Percentiles rank a stretch among this genome's conserved stretches.
Evolutionary conservation across 2,888 invertebrate genomes (phyloP).

Genomic region (Laspeyria flexula): DNA sequence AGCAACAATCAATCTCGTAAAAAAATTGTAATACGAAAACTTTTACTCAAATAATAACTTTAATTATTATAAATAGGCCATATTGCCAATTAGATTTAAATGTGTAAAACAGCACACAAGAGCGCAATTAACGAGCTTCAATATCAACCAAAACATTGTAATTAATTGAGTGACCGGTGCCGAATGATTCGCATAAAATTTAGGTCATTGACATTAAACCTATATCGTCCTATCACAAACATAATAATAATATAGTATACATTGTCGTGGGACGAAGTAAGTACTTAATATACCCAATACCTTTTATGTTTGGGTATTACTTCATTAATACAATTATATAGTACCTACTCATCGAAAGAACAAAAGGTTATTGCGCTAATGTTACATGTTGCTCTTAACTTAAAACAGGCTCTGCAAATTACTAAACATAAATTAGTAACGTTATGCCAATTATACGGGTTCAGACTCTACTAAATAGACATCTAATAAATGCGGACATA

Average conservation of each 20-base stretch:
- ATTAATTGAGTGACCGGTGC: neutral
- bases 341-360: neutral
- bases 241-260: too few species aligned
- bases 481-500: too few species aligned
- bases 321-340: neutral
- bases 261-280: too few species aligned
- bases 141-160: neutral
- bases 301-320: neutral
- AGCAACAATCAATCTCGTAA: too few species aligned
- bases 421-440: neutral
- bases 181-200: conserved; percentile 3
- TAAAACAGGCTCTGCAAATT: neutral
- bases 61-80: too few species aligned
- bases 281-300: conserved; percentile 27
- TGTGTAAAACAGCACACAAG: too few species aligned
- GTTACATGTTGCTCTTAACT: conserved; percentile 1
- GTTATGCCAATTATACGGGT: too few species aligned
- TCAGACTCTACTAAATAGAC: too few species aligned
- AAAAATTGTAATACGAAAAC: too few species aligned
- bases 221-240: conserved; percentile 5
- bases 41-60: too few species aligned
- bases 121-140: too few species aligned
- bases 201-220: conserved; percentile 2
- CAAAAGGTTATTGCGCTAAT: neutral
- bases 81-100: too few species aligned